Evolutionary conservation across 2,113 vertebrate species (phyloP), one percentile per base, ranked within the genome.

Genomic region (Oncorhynchus kisutch): DNA sequence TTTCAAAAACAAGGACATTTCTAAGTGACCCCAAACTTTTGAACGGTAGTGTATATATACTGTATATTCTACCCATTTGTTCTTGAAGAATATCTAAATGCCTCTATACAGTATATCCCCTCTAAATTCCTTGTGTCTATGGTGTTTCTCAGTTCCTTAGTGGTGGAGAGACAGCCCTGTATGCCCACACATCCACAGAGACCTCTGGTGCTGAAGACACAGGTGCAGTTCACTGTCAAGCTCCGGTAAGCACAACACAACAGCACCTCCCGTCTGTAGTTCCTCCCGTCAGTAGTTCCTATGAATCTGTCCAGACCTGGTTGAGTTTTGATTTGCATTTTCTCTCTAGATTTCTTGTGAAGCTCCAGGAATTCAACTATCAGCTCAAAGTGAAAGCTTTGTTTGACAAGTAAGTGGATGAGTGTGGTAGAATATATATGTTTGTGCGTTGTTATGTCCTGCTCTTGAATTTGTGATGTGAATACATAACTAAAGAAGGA

Each of bases 131-230:
- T 54, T 77, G 54, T 77, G 24, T 81, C 27, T 82, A 4, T 82
- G 51, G 71, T 82, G 27, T 88, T 73, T 82, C 75, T 74, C 7
- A 99, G 97, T 85, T 97, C 97, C 0, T 92, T 99, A 84, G 97
- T 99, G 66, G 96, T 99, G 11, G 97, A 99, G 88, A 92, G 97
- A 77, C 97, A 99, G 89, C 97, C 97, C 16, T 99, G 97, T 82
- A 99, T 99, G 97, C 97, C 97, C 22, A 99, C 97, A 1, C 96
- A 99, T 76, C 96, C 97, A 3, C 97, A 99, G 91, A 94, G 97
- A 27, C 96, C 97, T 0, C 81, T 99, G 82, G 97, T 99, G 82
- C 75, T 99, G 85, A 98, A 99, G 87, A 99, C 97, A 0, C 95
- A 96, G 3, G 97, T 98, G 18, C 96, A 99, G 81, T 99, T 99